phyloP scores from a whole-genome alignment of 2,797 vertebrate species.

The Cynopterus sphinx region DNA sequence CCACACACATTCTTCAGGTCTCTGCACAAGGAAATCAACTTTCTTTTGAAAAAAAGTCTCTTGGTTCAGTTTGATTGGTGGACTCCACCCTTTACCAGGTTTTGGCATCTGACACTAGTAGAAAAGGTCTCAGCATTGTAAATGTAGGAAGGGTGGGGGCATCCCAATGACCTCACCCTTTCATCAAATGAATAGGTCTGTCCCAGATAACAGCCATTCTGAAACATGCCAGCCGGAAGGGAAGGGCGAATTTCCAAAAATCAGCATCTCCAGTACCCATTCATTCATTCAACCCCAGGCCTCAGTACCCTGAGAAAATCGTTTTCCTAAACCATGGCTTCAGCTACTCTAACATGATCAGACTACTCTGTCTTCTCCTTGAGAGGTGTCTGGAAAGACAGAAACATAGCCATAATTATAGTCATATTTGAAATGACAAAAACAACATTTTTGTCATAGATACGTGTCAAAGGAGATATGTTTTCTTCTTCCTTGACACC shows the following conservation, averaged over 20 bases:
- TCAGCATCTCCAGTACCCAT: conserved; percentile 7
- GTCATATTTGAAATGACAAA: conserved; percentile 10
- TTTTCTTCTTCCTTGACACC: not conserved
- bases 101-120: conserved; percentile 47
- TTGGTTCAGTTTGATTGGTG: not conserved
- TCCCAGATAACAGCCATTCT: conserved; percentile 64
- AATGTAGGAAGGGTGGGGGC: conserved; percentile 72
- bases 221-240: conserved; percentile 60
- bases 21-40: not conserved
- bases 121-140: conserved; percentile 75
- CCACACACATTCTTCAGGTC: not conserved
- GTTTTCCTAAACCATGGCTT: not conserved
- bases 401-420: conserved; percentile 21
- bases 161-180: conserved; percentile 67
- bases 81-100: not conserved
- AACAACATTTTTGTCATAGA: not conserved
- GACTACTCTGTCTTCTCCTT: not conserved
- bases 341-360: conserved; percentile 5
- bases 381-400: conserved; percentile 26
- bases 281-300: conserved; percentile 37
- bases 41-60: conserved; percentile 13
- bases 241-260: conserved; percentile 52
- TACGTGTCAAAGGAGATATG: not conserved
- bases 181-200: conserved; percentile 62
- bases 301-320: conserved; percentile 46